phyloP scores from a whole-genome alignment of 1,140 invertebrate species.

The Mamestra configurata region DNA sequence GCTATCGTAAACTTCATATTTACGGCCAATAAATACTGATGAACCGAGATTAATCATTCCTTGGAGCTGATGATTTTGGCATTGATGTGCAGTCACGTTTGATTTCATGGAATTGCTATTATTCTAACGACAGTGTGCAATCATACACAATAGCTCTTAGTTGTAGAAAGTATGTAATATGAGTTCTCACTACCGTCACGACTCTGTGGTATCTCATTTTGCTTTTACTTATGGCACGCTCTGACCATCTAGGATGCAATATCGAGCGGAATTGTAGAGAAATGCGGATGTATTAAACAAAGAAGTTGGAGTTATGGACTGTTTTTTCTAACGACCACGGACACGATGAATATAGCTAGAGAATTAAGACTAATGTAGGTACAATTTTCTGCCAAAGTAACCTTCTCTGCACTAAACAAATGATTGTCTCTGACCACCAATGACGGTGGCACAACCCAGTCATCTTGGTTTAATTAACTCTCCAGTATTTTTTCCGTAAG shows the following conservation, averaged over 20 bases:
- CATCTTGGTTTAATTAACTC: background rate
- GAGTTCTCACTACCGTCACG: constrained; percentile 28
- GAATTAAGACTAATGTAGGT: no score
- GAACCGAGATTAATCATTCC: constrained; percentile 51
- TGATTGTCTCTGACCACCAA: no score
- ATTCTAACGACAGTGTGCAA: constrained; percentile 25
- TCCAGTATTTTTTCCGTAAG: background rate
- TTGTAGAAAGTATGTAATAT: constrained; percentile 19
- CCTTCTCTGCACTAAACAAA: no score
- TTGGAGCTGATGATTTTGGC: constrained; percentile 53
- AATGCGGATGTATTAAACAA: background rate
- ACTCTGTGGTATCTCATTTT: constrained; percentile 28
- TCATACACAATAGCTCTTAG: background rate
- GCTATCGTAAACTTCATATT: constrained; percentile 46
- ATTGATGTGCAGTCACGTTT: constrained; percentile 41
- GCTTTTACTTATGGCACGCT: constrained; percentile 4
- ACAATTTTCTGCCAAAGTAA: no score
- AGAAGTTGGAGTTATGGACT: background rate
- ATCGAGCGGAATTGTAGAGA: constrained; percentile 1
- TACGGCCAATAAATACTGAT: constrained; percentile 49
- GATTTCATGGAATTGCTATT: constrained; percentile 17
- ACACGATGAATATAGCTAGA: no score
- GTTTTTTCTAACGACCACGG: no score
- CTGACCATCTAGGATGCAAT: constrained; percentile 27
- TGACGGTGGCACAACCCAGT: no score